Percentiles rank a stretch among this genome's conserved stretches.
These are phyloP conservation scores for Piaya cayana DNA, from an alignment of 2,113 vertebrate species.

Conservation along the genomic window DNA sequence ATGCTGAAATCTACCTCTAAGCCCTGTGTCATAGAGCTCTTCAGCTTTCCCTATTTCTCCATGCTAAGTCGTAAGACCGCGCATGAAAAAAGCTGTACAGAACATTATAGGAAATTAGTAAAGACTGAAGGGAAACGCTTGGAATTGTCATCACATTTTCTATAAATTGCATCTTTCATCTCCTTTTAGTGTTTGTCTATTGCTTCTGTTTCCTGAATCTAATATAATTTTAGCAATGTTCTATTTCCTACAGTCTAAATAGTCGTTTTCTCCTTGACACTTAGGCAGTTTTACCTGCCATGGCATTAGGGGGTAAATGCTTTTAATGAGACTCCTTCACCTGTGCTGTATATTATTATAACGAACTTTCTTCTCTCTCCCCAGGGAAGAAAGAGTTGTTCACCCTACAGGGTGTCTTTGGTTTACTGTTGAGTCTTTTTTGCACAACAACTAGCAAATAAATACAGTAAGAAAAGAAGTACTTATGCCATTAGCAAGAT, in stretches of 20 bases:
- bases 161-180: neutral
- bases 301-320: neutral
- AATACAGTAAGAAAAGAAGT: neutral
- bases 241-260: neutral
- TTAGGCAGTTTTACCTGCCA: neutral
- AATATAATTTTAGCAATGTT: neutral
- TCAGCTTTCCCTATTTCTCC: neutral
- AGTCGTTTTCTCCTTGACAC: neutral
- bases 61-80: neutral
- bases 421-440: neutral
- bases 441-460: neutral
- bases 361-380: neutral
- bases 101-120: neutral
- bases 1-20: neutral
- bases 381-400: neutral
- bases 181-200: neutral
- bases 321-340: constrained; percentile 20
- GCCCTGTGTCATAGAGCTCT: neutral
- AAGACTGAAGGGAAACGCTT: neutral
- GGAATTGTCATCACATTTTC: neutral
- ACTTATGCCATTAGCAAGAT: neutral
- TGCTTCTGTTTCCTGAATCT: neutral
- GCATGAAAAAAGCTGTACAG: neutral
- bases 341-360: neutral
- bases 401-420: neutral